Evolutionary conservation across 2,888 invertebrate species (phyloP), one percentile per base, ranked within the genome.

Genomic region (Spilarctia lutea): DNA sequence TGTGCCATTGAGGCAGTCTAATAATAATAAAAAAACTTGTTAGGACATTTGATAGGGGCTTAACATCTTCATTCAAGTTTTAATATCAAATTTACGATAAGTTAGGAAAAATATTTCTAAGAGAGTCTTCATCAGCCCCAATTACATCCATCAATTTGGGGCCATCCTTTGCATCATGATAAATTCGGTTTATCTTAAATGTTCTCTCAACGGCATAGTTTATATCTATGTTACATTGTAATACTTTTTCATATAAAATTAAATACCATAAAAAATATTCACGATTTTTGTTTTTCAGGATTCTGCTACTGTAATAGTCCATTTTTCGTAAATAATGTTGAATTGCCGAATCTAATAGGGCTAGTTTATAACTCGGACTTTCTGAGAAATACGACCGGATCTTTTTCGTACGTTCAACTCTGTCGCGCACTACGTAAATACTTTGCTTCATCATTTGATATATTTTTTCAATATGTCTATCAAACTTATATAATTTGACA

Each of bases 151-250:
- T n/a, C n/a, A 56, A 35, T 16, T 18, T 35, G 10, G 69, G 39
- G 6, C 10, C 39, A 18, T 3, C 20, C 3, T 10, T 0, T 24
- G 42, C 0, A 30, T 63, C 2, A 45, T 45, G 63, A 27, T 20
- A 63, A 3, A 10, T 11, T 63, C 30, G 39, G 30, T 71, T 63
- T 63, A 71, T 71, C 4, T 42, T 3, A 45, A 71, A 71, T 11
- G 65, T 33, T 65, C 65, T 71, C 65, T 71, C 71, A 42, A 71
- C 71, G 30, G 71, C 71, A 24, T 63, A 71, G 63, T 60, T 71
- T 71, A 71, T 45, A 18, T 71, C 71, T 30, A 63, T 63, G 42
- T 63, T 71, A 27, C 71, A 63, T 71, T 71, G 71, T 33, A 71
- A 63, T 30, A 71, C 7, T 71, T 71, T 71, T 60, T 71, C 71